Percentiles rank a stretch among this genome's conserved stretches.
These are phyloP conservation scores for Tamandua tetradactyla DNA, from an alignment of 2,797 vertebrate species.

Conservation along the genomic window DNA sequence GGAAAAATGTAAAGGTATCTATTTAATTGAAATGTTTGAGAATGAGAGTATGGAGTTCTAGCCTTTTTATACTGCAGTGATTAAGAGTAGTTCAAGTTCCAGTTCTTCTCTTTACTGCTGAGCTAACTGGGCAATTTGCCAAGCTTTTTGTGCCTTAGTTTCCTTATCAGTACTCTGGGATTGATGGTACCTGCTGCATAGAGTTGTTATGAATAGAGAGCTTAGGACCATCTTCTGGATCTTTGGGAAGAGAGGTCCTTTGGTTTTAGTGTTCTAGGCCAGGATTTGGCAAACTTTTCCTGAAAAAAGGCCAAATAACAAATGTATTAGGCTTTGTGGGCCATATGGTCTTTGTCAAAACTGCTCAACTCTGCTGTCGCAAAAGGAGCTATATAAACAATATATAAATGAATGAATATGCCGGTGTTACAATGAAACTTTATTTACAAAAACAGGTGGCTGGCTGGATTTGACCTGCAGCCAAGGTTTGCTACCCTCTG, in stretches of 20 bases:
- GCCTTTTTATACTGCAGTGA: rapidly evolving
- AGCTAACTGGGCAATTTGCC: neutral
- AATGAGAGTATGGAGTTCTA: neutral
- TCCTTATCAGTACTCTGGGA: neutral
- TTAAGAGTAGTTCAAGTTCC: neutral
- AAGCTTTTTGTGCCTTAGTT: neutral
- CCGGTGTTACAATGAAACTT: neutral
- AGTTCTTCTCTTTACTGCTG: neutral
- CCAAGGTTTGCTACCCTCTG: neutral
- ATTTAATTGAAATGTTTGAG: neutral
- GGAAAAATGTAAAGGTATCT: neutral
- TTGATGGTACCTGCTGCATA: neutral
- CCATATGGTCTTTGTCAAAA: too few relatives aligned
- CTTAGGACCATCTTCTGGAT: neutral
- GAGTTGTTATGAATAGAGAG: neutral
- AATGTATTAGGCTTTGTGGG: neutral
- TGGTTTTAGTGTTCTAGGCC: neutral
- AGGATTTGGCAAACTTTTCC: neutral
- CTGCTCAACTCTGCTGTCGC: neutral
- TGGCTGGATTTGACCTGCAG: neutral
- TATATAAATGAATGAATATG: neutral
- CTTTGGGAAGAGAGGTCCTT: neutral
- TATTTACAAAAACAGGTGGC: neutral
- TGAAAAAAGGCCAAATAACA: neutral
- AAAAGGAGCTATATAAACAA: neutral